Evolutionary conservation across 2,113 vertebrate species (phyloP).

Genomic region (Seriola dumerili): DNA sequence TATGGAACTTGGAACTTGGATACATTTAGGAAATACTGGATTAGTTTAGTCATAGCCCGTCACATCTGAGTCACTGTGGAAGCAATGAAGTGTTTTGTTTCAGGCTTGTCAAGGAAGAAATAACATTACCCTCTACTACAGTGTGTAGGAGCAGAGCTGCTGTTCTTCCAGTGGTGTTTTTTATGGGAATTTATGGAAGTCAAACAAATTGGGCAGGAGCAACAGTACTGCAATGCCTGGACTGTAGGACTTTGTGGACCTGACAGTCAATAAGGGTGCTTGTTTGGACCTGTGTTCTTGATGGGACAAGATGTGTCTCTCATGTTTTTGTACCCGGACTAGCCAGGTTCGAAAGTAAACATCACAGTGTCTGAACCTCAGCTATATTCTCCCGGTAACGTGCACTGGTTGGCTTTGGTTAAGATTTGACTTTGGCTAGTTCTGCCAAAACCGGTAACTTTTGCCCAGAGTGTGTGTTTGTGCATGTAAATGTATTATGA

Average conservation of each 20-base stretch:
- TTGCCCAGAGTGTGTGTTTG: not conserved
- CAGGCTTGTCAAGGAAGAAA: not conserved
- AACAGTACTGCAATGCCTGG: not conserved
- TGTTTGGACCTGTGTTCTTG: slow-evolving; percentile 2
- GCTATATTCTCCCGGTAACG: slow-evolving; percentile 14
- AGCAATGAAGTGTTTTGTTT: too few species aligned
- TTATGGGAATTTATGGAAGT: not conserved
- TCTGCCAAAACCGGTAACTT: slow-evolving; percentile 11
- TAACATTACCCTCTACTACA: too few species aligned
- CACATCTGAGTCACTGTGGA: not conserved
- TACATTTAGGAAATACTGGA: not conserved
- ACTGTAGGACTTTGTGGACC: not conserved
- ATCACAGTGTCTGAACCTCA: slow-evolving; percentile 17
- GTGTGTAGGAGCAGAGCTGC: not conserved
- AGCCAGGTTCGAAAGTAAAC: not conserved
- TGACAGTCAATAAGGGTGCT: not conserved
- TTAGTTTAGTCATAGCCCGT: not conserved
- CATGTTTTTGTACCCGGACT: slow-evolving; percentile 1
- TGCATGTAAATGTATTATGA: slow-evolving; percentile 2
- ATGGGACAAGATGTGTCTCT: not conserved
- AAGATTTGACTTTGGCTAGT: slow-evolving; percentile 32
- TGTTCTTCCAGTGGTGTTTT: not conserved
- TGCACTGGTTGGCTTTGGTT: slow-evolving; percentile 44
- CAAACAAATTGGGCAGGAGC: not conserved
- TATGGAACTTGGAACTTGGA: not conserved